Evolutionary conservation across 2,797 vertebrate species (phyloP), one percentile per base, ranked within the genome.

Genomic region (Malacoctenus gilli): DNA sequence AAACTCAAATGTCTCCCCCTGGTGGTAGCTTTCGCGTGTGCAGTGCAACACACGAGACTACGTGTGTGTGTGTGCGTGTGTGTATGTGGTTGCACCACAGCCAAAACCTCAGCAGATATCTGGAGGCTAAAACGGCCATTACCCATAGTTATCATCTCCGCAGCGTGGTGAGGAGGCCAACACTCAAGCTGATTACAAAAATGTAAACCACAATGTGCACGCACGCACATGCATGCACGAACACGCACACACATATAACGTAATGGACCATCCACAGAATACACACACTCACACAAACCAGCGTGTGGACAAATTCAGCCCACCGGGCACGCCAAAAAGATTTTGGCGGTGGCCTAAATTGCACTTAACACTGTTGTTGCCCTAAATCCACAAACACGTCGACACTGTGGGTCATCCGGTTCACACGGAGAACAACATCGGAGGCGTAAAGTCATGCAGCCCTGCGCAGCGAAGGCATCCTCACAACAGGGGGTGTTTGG

Each of bases 111-210:
- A 72, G 67, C 67, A 77, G 43, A 80, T 23, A 57, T 68, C 78
- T 57, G 16, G 51, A 43, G 72, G 80, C 73, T 79, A 47, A 82
- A 85, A 80, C 65, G 78, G 38, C 70, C 79, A 75, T 87, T 87
- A 79, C 31, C 6, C 30, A 70, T 70, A 34, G 72, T 85, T 84
- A 86, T 85, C 68, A 71, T 86, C 83, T 72, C 80, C 69, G 74
- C 60, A 39, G 55, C 15, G 28, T 3, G n/a, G 60, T 11, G 39
- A 72, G 55, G 50, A 77, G 60, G 84, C 78, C 80, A 85, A 82
- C 69, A 77, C 62, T 54, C 80, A 85, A 82, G 69, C 79, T 79
- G 80, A 86, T 86, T 80, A 83, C 55, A 68, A 77, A 80, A 80
- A 72, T 74, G 75, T 73, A 84, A 84, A 79, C 63, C 72, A 63